These are phyloP conservation scores for Puffinus mauretanicus DNA, from an alignment of 2,113 vertebrate species.

Conservation along the genomic window DNA sequence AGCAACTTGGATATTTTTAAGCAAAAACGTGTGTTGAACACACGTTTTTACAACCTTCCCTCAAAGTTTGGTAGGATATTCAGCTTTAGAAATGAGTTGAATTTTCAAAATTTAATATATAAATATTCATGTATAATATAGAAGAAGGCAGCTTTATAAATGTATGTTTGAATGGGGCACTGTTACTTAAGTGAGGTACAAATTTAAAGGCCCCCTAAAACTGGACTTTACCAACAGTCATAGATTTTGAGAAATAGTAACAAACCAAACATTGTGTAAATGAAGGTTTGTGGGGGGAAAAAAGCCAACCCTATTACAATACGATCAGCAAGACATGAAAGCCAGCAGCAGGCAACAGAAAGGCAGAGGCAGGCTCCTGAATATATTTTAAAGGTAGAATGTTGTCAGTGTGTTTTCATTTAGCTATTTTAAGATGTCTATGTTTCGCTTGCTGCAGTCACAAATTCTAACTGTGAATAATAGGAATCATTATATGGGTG, in stretches of 20 bases:
- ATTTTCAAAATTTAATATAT: constrained; percentile 54
- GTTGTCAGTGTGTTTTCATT: constrained; percentile 72
- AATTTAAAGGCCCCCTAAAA: constrained; percentile 51
- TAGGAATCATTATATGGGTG: constrained; percentile 74
- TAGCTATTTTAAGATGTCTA: constrained; percentile 71
- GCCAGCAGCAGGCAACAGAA: constrained; percentile 56
- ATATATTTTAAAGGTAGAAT: constrained; percentile 74
- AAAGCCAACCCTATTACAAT: constrained; percentile 57
- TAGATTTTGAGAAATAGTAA: constrained; percentile 49
- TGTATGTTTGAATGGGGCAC: constrained; percentile 30
- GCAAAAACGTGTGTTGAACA: constrained; percentile 10
- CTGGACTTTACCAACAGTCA: constrained; percentile 31
- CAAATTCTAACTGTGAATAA: constrained; percentile 73
- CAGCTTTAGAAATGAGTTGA: constrained; percentile 18
- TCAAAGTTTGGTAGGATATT: constrained; percentile 4
- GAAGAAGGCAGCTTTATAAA: constrained; percentile 45
- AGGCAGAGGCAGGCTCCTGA: constrained; percentile 57
- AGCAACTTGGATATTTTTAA: constrained; percentile 22
- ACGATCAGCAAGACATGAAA: constrained; percentile 65
- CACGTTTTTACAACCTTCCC: background rate
- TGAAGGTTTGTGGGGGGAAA: constrained; percentile 37
- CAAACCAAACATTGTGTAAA: constrained; percentile 64
- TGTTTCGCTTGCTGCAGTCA: constrained; percentile 70
- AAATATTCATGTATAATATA: constrained; percentile 40
- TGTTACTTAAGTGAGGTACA: constrained; percentile 42